Conservation (phyloP, 2,113 vertebrate genomes). For the Pholis gunnellus region DNA sequence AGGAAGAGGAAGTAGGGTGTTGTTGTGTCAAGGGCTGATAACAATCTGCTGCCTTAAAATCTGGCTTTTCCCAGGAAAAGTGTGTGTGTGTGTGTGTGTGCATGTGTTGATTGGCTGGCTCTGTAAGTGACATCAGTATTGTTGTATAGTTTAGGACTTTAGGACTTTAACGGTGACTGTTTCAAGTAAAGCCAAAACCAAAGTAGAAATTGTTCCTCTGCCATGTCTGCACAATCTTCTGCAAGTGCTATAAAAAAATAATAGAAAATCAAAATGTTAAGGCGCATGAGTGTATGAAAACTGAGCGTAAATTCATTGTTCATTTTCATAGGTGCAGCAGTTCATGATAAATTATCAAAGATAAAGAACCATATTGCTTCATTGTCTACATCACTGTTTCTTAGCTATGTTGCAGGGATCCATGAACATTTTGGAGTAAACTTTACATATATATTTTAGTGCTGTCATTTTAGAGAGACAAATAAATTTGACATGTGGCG, state of each 20-base stretch:
- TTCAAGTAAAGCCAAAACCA: background rate
- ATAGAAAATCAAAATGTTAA: background rate
- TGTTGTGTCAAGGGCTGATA: conserved; percentile 27
- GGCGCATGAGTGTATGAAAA: background rate
- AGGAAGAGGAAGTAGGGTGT: conserved; percentile 55
- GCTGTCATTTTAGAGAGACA: no score
- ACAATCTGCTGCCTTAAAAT: conserved; percentile 32
- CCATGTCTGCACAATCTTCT: no score
- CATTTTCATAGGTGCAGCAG: no score
- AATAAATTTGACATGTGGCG: no score
- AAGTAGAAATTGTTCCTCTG: background rate
- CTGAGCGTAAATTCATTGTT: background rate
- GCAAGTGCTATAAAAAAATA: no score
- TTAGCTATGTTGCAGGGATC: background rate
- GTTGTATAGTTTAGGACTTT: no score
- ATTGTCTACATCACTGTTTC: background rate
- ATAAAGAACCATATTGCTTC: background rate
- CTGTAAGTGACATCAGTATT: background rate
- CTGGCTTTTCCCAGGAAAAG: conserved; percentile 28
- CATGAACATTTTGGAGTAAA: background rate
- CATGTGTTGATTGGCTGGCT: background rate
- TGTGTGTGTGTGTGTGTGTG: background rate
- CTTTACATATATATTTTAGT: background rate
- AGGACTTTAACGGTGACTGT: no score
- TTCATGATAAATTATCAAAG: background rate